A percentile compares a stretch with the other conserved stretches of the same genome.
These are phyloP conservation scores for Phasianus colchicus DNA, from an alignment of 2,113 vertebrate species.

Conservation along the genomic window DNA sequence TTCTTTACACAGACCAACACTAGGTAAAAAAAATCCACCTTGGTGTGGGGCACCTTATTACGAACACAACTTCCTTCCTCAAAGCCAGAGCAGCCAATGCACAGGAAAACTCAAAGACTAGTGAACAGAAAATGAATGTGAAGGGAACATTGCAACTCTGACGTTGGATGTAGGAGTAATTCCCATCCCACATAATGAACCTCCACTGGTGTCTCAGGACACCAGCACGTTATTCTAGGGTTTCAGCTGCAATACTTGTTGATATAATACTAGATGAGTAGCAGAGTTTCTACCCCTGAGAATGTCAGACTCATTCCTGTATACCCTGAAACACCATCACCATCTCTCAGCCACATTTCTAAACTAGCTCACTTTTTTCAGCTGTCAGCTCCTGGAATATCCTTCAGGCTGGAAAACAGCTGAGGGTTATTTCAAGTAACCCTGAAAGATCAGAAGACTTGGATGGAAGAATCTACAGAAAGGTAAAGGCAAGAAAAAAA, in stretches of 20 bases:
- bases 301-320: conserved; percentile 51
- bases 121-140: neutral
- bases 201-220: neutral
- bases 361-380: conserved; percentile 56
- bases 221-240: neutral
- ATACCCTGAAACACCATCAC: conserved; percentile 52
- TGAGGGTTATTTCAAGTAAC: conserved; percentile 72
- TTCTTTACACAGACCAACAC: neutral
- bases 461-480: conserved; percentile 34
- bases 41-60: neutral
- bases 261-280: neutral
- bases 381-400: conserved; percentile 69
- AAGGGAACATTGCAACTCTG: neutral
- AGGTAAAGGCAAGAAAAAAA: conserved; percentile 52
- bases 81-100: neutral
- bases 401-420: conserved; percentile 61
- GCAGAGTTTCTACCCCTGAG: neutral
- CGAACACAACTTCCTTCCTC: neutral
- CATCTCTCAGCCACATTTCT: conserved; percentile 49
- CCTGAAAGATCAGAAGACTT: conserved; percentile 52
- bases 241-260: conserved; percentile 24
- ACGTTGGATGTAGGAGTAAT: neutral
- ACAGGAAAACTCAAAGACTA: neutral
- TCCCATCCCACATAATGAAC: neutral
- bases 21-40: neutral